Evolutionary conservation across 2,888 invertebrate species (phyloP).

Genomic region (Drosophila conformis): DNA sequence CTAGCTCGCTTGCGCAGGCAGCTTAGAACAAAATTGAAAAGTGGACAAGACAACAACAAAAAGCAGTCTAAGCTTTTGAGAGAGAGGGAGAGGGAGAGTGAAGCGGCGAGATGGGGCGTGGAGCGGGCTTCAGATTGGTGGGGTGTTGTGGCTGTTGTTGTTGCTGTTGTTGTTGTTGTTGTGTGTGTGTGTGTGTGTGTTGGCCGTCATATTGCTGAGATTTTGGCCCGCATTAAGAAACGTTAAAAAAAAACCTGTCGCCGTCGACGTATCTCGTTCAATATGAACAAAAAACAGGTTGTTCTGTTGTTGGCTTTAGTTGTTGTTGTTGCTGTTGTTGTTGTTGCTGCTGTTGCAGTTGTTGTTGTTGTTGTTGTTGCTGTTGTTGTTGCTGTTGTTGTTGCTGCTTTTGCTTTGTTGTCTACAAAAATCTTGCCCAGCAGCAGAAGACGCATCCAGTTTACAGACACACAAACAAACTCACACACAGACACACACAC

Average conservation of each 20-base stretch:
- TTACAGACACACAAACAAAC: constrained; percentile 20
- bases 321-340: constrained; percentile 39
- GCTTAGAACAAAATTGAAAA: constrained; percentile 74
- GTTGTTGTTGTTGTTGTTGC: constrained; percentile 66
- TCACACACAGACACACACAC: neutral
- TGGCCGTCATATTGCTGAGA: constrained; percentile 59
- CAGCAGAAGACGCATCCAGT: constrained; percentile 57
- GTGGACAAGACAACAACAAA: constrained; percentile 26
- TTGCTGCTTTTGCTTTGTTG: constrained; percentile 57
- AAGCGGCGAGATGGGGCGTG: neutral
- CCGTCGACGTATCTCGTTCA: constrained; percentile 58
- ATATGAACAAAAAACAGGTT: constrained; percentile 68
- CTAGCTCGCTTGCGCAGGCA: constrained; percentile 43
- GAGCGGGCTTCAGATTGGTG: neutral
- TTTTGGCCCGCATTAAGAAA: constrained; percentile 76
- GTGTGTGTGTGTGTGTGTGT: constrained; percentile 9
- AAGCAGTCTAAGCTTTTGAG: constrained; percentile 62
- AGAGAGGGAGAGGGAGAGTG: neutral
- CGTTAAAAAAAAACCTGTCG: constrained; percentile 63
- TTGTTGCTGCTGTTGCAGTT: constrained; percentile 48
- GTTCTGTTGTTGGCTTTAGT: constrained; percentile 53
- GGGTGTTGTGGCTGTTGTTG: neutral
- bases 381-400: constrained; percentile 51
- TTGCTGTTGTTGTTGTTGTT: neutral
- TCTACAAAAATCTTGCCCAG: constrained; percentile 72